These are phyloP conservation scores for Pteruthius melanotis DNA, from an alignment of 2,113 vertebrate genomes.

Conservation along the genomic window DNA sequence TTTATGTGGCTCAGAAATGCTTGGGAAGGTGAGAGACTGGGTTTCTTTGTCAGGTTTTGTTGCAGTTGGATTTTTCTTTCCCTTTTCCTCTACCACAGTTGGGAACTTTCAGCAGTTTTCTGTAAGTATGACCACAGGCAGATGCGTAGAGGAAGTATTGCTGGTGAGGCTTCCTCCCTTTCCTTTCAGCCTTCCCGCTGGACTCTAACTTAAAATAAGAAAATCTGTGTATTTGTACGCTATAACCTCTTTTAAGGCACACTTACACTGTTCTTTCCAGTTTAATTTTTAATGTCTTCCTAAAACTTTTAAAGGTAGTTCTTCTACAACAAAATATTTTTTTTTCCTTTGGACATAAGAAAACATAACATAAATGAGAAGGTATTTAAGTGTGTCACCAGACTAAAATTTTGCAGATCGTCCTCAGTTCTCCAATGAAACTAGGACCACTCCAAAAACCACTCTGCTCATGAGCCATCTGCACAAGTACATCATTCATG, in stretches of 20 bases:
- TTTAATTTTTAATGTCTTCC: background rate
- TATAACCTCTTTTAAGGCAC: background rate
- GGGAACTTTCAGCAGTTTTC: background rate
- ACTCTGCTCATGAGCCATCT: background rate
- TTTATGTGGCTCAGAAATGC: background rate
- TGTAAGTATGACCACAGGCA: background rate
- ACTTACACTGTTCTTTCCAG: background rate
- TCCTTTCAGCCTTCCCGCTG: background rate
- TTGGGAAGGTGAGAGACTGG: background rate
- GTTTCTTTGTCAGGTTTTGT: background rate
- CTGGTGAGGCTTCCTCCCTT: background rate
- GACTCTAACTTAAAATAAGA: background rate
- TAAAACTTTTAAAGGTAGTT: background rate
- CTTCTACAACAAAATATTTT: background rate
- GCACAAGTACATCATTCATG: accelerated
- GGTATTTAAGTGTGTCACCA: background rate
- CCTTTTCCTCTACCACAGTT: background rate
- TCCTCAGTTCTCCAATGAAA: background rate
- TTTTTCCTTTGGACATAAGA: background rate
- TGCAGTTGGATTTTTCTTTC: background rate
- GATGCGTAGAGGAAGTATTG: background rate
- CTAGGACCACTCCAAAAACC: background rate
- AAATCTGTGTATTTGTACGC: background rate
- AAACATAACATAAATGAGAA: background rate
- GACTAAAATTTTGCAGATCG: background rate